Percentiles rank a stretch among this genome's conserved stretches.
Evolutionary conservation across 2,113 vertebrate species (phyloP).

Genomic region (Morone chrysops): DNA sequence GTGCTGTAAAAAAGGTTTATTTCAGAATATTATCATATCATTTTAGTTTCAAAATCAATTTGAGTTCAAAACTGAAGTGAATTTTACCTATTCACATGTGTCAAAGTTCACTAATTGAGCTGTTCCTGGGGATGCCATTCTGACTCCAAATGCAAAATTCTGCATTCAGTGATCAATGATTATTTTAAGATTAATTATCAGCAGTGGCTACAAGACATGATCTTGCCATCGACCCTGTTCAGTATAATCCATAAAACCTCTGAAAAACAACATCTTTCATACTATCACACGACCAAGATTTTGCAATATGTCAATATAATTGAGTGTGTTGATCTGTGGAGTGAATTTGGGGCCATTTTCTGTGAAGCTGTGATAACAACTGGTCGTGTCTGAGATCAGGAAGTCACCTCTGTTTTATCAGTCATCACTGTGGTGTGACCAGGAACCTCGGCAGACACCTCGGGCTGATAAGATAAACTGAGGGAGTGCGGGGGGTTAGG

Average conservation of each 20-base stretch:
- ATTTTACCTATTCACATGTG: background rate
- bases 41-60: no score
- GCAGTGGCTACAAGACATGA: background rate
- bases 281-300: conserved; percentile 13
- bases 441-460: conserved; percentile 56
- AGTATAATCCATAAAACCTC: conserved; percentile 31
- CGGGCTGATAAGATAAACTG: conserved; percentile 74
- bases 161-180: background rate
- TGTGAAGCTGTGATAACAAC: conserved; percentile 75
- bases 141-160: background rate
- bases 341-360: conserved; percentile 63
- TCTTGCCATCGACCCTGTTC: background rate
- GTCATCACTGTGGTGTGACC: conserved; percentile 72
- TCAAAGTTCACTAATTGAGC: conserved; percentile 6
- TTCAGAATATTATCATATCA: no score
- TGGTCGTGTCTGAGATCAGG: conserved; percentile 47
- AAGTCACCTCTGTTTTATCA: conserved; percentile 82
- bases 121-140: background rate
- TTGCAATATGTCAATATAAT: conserved; percentile 45
- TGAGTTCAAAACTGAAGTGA: background rate
- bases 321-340: conserved; percentile 69
- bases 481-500: background rate
- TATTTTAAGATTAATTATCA: conserved; percentile 9
- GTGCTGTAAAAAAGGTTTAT: no score
- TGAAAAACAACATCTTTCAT: conserved; percentile 27